Base-by-base conservation (phyloP, 37 sponge, comb jelly and placozoan species). In the Theonella swinhoei region DNA sequence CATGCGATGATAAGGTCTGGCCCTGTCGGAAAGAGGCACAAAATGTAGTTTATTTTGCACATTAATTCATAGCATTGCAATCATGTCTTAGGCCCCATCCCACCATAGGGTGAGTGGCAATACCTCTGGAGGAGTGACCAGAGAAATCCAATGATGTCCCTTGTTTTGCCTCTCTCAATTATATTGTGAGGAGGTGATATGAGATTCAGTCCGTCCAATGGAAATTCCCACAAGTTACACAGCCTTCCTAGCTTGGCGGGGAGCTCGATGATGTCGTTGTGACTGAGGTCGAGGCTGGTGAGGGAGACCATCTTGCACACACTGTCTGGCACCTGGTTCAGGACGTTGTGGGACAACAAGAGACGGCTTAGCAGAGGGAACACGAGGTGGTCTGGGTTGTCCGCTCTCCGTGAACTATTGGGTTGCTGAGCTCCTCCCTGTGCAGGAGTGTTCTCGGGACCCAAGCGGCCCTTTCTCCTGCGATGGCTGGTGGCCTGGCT, bases 1-100 rank as follows among this genome's bases (percentile, higher is more conserved):
- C 86, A 96, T 88, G 9, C 97, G 65, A 54, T 92, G 97, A 72
- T 96, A 96, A 0, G 95, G 97, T 4, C 91, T 85, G n/a, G 92
- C 87, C 32, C 96, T 92, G 84, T 4, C 26, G 64, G 42, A 20
- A 31, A 9, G 20, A 25, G 29, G 64, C 8, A 41, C 20, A n/a
- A 19, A 9, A 76, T 9, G n/a, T n/a, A n/a, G 61, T 59, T 59
- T 59, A 20, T 59, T 20, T 59, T 20, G 19, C 61, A 22, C 61
- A 59, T 22, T 59, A 14, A n/a, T n/a, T n/a, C n/a, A n/a, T n/a
- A n/a, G n/a, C n/a, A n/a, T n/a, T n/a, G n/a, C n/a, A n/a, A n/a
- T n/a, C n/a, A n/a, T n/a, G n/a, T n/a, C n/a, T n/a, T n/a, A n/a
- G n/a, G n/a, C n/a, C n/a, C n/a, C n/a, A n/a, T n/a, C n/a, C n/a